Evolutionary conservation across 2,797 vertebrate genomes (phyloP).

Genomic region (Brachyalestes nurse): DNA sequence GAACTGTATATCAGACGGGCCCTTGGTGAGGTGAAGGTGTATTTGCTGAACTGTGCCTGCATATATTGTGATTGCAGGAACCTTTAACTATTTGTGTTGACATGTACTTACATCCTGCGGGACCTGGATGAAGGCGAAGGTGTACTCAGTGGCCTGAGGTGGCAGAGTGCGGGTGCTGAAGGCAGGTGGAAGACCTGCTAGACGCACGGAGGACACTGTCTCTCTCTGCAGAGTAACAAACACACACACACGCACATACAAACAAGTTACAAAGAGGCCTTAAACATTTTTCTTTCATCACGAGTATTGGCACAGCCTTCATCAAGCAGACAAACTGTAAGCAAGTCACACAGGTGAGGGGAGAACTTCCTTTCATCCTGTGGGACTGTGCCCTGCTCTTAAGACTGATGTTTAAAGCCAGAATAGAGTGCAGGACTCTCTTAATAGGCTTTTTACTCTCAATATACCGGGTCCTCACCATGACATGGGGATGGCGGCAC

Average conservation of each 20-base stretch:
- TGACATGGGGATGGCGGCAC: background rate
- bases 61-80: background rate
- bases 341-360: background rate
- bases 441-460: conserved; percentile 2
- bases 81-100: background rate
- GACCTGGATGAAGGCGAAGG: conserved; percentile 93
- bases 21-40: background rate
- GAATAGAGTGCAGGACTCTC: background rate
- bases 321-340: conserved; percentile 18
- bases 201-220: conserved; percentile 83
- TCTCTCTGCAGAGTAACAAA: conserved; percentile 83
- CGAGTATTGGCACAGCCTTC: conserved; percentile 25
- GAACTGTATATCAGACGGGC: background rate
- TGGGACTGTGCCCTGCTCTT: background rate
- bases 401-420: background rate
- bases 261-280: conserved; percentile 21
- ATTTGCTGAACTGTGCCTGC: background rate
- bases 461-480: background rate
- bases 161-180: conserved; percentile 88
- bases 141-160: conserved; percentile 91
- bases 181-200: conserved; percentile 87
- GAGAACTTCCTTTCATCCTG: background rate
- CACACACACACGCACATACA: conserved; percentile 20
- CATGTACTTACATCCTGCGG: conserved; percentile 90
- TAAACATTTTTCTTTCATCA: conserved; percentile 35